phyloP scores from a whole-genome alignment of 2,113 vertebrate genomes.

The Corythornis vintsioides region DNA sequence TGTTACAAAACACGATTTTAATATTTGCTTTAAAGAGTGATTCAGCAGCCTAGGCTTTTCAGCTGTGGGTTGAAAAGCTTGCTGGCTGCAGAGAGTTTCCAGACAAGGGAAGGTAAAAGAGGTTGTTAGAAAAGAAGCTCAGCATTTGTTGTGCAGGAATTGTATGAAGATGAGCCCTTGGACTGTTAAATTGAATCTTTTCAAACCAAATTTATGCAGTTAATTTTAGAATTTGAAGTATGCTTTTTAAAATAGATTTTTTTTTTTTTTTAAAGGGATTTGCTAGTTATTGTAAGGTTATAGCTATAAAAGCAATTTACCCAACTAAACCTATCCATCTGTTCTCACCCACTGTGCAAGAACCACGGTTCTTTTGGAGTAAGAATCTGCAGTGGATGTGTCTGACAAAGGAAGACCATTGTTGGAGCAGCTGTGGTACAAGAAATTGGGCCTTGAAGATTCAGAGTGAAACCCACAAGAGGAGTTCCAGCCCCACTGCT shows the following conservation, averaged over 20 bases:
- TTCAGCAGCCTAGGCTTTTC: neutral
- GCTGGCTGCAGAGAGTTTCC: neutral
- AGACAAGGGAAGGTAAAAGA: neutral
- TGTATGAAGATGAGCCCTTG: neutral
- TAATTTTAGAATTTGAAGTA: neutral
- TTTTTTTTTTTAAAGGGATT: neutral
- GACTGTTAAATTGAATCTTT: neutral
- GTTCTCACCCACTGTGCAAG: neutral
- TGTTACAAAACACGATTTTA: neutral
- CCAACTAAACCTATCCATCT: neutral
- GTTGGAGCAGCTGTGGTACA: neutral
- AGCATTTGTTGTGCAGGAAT: neutral
- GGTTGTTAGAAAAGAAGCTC: neutral
- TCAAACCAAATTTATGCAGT: neutral
- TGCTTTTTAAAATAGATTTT: neutral
- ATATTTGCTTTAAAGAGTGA: conserved; percentile 1
- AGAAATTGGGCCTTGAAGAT: neutral
- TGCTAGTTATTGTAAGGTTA: neutral
- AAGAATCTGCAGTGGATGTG: neutral
- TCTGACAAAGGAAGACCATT: neutral
- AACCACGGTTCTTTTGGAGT: neutral
- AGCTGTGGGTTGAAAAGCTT: neutral
- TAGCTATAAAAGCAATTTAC: neutral
- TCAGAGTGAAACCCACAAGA: neutral
- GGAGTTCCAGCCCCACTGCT: neutral